Percentiles rank a stretch among this genome's conserved stretches.
phyloP scores from a whole-genome alignment of 2,888 invertebrate genomes.

The Cryptus viduatorius region DNA sequence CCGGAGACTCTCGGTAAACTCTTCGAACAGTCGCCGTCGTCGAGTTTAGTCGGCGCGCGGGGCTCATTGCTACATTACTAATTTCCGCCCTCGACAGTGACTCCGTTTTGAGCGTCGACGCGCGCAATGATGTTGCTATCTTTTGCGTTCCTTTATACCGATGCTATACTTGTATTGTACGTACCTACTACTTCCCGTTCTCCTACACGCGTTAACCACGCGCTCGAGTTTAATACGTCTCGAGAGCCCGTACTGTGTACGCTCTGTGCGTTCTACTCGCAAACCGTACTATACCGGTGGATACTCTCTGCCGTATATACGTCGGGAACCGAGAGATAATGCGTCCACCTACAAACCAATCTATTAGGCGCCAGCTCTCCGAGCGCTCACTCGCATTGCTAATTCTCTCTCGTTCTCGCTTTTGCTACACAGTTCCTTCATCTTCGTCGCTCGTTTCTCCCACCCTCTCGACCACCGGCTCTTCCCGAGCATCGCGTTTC shows the following conservation, averaged over 20 bases:
- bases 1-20: constrained; percentile 43
- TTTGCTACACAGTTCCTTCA: constrained; percentile 31
- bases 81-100: constrained; percentile 81
- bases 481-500: constrained; percentile 27
- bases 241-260: constrained; percentile 23
- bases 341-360: constrained; percentile 85
- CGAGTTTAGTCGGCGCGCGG: constrained; percentile 78
- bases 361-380: constrained; percentile 85
- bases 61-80: constrained; percentile 83
- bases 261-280: constrained; percentile 9
- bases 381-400: constrained; percentile 84
- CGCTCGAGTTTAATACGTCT: constrained; percentile 40
- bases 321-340: constrained; percentile 80
- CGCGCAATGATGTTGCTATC: constrained; percentile 48
- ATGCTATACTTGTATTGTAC: background rate
- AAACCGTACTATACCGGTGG: background rate
- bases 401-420: constrained; percentile 63
- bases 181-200: constrained; percentile 27
- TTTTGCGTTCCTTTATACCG: constrained; percentile 4
- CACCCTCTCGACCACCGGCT: constrained; percentile 35
- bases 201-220: constrained; percentile 57
- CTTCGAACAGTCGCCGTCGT: constrained; percentile 52
- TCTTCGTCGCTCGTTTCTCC: constrained; percentile 31
- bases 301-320: constrained; percentile 57
- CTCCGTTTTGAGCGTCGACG: constrained; percentile 66